Conservation (phyloP, 2,888 invertebrate species). For the Drosophila rellima region DNA sequence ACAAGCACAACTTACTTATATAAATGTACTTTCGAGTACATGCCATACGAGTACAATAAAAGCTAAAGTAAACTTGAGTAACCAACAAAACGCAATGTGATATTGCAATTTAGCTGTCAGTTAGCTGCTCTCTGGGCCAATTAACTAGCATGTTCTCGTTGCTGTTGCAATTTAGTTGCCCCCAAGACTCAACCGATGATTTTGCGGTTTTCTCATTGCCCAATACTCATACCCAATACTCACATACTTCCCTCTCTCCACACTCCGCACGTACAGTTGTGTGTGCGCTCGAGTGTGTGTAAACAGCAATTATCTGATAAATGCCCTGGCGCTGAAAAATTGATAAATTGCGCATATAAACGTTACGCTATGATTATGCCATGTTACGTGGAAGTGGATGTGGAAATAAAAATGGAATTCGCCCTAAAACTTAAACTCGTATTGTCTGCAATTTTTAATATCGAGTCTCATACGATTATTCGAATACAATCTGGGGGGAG, state of each 20-base stretch:
- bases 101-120: conserved; percentile 81
- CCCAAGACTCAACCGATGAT: conserved; percentile 72
- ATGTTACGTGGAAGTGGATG: conserved; percentile 35
- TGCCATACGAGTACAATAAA: conserved; percentile 28
- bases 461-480: conserved; percentile 22
- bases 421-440: conserved; percentile 8
- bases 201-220: conserved; percentile 72
- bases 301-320: conserved; percentile 80
- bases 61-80: conserved; percentile 56
- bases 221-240: conserved; percentile 20
- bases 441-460: conserved; percentile 19
- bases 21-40: not conserved
- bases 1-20: conserved; percentile 1
- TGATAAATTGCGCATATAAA: conserved; percentile 79
- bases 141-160: conserved; percentile 64
- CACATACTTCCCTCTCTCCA: not conserved
- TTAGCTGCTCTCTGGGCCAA: conserved; percentile 78
- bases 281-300: conserved; percentile 65
- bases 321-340: conserved; percentile 78
- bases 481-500: not conserved
- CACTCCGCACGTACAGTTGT: conserved; percentile 12
- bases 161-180: conserved; percentile 73
- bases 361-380: conserved; percentile 78
- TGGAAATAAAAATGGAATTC: conserved; percentile 35
- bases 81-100: conserved; percentile 75